Base-by-base conservation (phyloP, 1,140 invertebrate genomes). In the Listronotus oregonensis region DNA sequence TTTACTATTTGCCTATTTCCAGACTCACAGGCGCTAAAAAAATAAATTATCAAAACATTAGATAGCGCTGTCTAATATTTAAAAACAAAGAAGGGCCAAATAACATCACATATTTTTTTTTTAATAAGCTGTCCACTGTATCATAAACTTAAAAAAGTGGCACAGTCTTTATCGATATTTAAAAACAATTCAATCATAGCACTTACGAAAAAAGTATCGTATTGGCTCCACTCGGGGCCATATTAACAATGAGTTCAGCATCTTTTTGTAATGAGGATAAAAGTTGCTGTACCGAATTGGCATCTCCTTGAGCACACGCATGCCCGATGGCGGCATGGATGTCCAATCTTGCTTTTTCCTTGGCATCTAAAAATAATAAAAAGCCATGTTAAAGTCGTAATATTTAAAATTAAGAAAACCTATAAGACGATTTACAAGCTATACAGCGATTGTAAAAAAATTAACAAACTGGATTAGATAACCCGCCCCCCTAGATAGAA, bases 221-320 rank as follows among this genome's bases (percentile, higher is more conserved):
- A 71, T 93, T 94, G 46, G 89, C 89, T 4, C 93, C 93, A 70
- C 89, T 90, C 0, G 92, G 92, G 4, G 92, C 89, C 84, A 93
- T 86, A 75, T 96, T 96, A 56, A 94, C 85, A 43, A 95, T 85
- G 44, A 86, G 83, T 70, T 89, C 89, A 0, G 88, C 84, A 68
- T 90, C 85, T 18, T 78, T 73, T 0, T 86, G 86, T 43, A 91
- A 77, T 1, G 86, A 85, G 50, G 85, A 81, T 42, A 95, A 80
- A 32, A 90, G 81, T 18, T 83, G 84, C 68, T 83, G 84, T 0
- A 91, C 84, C 18, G 84, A 80, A 1, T 80, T 75, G 6, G 83
- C 80, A 75, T 94, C 90, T 0, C 91, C 89, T 59, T 85, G 82
- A 39, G 82, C 79, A 60, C 91, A 90, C 12, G 90, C 86, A 46